Evolutionary conservation across 1,140 invertebrate genomes (phyloP).

Genomic region (Proales similis): DNA sequence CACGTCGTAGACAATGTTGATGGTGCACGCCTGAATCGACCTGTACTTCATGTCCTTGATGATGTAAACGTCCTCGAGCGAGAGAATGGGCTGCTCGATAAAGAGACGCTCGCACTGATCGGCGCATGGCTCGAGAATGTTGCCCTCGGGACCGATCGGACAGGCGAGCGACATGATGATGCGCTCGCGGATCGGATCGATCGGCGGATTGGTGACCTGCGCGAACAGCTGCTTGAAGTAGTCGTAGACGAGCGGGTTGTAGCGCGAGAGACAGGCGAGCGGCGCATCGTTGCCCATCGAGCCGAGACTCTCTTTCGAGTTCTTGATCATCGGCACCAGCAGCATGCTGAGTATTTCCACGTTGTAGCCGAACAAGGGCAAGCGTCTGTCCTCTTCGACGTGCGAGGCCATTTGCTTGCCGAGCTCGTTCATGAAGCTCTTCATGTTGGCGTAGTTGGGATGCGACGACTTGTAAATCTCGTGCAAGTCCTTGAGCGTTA

Average conservation of each 20-base stretch:
- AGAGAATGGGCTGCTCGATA: slow-evolving; percentile 86
- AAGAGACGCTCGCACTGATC: slow-evolving; percentile 85
- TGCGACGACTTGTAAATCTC: slow-evolving; percentile 24
- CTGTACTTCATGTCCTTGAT: slow-evolving; percentile 74
- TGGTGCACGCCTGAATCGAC: slow-evolving; percentile 66
- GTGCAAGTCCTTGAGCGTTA: slow-evolving; percentile 49
- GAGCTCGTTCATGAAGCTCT: slow-evolving; percentile 57
- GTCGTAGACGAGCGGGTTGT: slow-evolving; percentile 85
- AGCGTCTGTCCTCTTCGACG: slow-evolving; percentile 64
- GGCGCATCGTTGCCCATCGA: slow-evolving; percentile 99
- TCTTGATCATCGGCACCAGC: slow-evolving; percentile 87
- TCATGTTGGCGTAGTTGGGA: slow-evolving; percentile 34
- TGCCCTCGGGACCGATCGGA: slow-evolving; percentile 72
- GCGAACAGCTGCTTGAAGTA: slow-evolving; percentile 99
- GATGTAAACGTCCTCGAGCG: slow-evolving; percentile 77
- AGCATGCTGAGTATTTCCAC: slow-evolving; percentile 89
- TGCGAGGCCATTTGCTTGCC: slow-evolving; percentile 44
- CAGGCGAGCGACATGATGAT: slow-evolving; percentile 63
- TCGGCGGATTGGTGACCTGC: slow-evolving; percentile 92
- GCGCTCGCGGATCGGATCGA: slow-evolving; percentile 97
- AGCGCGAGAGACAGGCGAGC: slow-evolving; percentile 84
- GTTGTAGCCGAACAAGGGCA: slow-evolving; percentile 85
- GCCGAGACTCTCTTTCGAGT: slow-evolving; percentile 93
- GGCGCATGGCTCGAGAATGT: slow-evolving; percentile 80
- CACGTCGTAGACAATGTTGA: slow-evolving; percentile 60